Conservation (phyloP, 2,113 vertebrate species). For the Baryphthengus martii region DNA sequence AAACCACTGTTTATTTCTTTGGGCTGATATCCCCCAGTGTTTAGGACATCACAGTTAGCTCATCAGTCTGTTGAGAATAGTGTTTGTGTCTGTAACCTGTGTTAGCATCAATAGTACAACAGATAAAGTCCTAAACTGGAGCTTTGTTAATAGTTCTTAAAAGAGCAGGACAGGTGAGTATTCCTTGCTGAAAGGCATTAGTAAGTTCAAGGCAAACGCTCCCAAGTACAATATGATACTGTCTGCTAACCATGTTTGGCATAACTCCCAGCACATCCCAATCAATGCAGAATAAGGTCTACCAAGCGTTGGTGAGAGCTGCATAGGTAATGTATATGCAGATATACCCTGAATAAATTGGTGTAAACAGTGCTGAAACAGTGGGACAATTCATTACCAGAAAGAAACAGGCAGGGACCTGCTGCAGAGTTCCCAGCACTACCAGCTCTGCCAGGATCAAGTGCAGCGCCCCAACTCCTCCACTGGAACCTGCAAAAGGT, state of each 20-base stretch:
- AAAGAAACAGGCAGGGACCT: neutral
- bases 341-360: slow-evolving; percentile 1
- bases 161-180: neutral
- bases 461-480: neutral
- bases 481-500: neutral
- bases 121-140: neutral
- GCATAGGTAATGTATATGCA: slow-evolving; percentile 4
- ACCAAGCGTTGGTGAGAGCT: neutral
- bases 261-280: neutral
- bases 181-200: neutral
- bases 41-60: neutral
- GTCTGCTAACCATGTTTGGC: neutral
- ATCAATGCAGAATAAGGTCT: neutral
- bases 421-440: neutral
- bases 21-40: neutral
- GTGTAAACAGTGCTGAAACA: neutral
- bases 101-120: neutral
- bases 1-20: neutral
- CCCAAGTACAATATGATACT: neutral
- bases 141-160: neutral
- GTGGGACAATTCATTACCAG: neutral
- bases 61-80: neutral
- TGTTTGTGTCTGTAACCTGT: neutral
- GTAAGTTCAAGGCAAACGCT: neutral
- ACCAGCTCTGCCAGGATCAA: neutral